Evolutionary conservation across 2,888 invertebrate genomes (phyloP).

Genomic region (Ellobium chinense): DNA sequence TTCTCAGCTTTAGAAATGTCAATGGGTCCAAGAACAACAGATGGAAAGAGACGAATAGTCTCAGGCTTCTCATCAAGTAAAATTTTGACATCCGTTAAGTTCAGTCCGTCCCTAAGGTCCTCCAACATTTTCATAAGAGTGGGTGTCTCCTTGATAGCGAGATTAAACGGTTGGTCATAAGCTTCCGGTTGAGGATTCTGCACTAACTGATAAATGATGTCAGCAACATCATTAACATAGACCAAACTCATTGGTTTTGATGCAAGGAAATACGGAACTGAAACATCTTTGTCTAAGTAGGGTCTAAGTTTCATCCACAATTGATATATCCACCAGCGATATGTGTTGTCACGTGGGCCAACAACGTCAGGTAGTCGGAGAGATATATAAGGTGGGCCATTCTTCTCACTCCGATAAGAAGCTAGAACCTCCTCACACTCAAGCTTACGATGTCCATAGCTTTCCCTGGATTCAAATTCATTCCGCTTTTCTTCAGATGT

Average conservation of each 20-base stretch:
- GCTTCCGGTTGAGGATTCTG: conserved; percentile 50
- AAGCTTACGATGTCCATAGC: conserved; percentile 79
- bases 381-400: conserved; percentile 75
- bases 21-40: conserved; percentile 78
- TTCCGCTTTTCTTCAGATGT: conserved; percentile 64
- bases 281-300: conserved; percentile 37
- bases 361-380: conserved; percentile 80
- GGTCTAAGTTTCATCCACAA: conserved; percentile 77
- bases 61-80: conserved; percentile 52
- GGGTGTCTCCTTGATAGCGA: conserved; percentile 76
- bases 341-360: conserved; percentile 80
- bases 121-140: conserved; percentile 74
- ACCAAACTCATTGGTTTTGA: conserved; percentile 78
- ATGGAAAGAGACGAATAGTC: conserved; percentile 78
- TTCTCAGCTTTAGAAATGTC: conserved; percentile 76
- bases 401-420: conserved; percentile 59
- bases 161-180: conserved; percentile 76
- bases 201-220: conserved; percentile 67
- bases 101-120: conserved; percentile 60
- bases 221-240: conserved; percentile 79
- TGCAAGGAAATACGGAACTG: conserved; percentile 69
- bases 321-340: conserved; percentile 80
- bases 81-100: conserved; percentile 52
- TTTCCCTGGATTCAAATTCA: conserved; percentile 70
- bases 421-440: conserved; percentile 78